A percentile compares a stretch with the other conserved stretches of the same genome.
phyloP scores from a whole-genome alignment of 92 coral and sea anemone genomes.

The Palythoa grandis region DNA sequence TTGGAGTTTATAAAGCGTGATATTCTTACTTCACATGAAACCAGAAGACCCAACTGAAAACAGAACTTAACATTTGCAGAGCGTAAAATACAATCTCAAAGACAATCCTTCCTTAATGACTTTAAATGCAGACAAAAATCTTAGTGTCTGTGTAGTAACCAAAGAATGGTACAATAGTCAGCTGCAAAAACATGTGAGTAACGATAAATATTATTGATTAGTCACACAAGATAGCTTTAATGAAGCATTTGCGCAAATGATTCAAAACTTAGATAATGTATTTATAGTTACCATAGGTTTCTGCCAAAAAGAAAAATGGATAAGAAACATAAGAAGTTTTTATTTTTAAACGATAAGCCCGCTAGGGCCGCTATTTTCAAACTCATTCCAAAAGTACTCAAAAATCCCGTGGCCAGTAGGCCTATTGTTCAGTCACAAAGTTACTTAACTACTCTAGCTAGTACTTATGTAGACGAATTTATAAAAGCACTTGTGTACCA shows the following conservation, averaged over 20 bases:
- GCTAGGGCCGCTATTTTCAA: not conserved
- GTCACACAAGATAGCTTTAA: not conserved
- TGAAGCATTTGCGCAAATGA: not conserved
- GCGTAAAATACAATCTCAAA: not conserved
- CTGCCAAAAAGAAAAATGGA: not conserved
- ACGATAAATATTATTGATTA: not conserved
- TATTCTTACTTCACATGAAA: constrained; percentile 11
- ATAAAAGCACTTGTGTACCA: constrained; percentile 19
- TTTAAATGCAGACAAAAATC: constrained; percentile 13
- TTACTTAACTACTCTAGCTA: constrained; percentile 25
- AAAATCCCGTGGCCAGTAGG: constrained; percentile 23
- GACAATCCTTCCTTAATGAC: constrained; percentile 18
- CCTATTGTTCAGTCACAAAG: constrained; percentile 30
- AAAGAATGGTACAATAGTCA: not conserved
- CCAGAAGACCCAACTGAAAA: not conserved
- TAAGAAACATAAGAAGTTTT: not conserved
- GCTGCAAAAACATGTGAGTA: not conserved
- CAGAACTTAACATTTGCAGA: constrained; percentile 18
- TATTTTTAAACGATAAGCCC: not conserved
- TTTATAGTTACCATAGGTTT: not conserved
- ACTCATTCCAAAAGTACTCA: constrained; percentile 10
- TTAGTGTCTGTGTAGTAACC: not conserved
- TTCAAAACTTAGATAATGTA: not conserved
- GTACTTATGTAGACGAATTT: constrained; percentile 27
- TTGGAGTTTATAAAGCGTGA: constrained; percentile 3